phyloP scores from a whole-genome alignment of 2,113 vertebrate genomes.

The Myodes glareolus region DNA sequence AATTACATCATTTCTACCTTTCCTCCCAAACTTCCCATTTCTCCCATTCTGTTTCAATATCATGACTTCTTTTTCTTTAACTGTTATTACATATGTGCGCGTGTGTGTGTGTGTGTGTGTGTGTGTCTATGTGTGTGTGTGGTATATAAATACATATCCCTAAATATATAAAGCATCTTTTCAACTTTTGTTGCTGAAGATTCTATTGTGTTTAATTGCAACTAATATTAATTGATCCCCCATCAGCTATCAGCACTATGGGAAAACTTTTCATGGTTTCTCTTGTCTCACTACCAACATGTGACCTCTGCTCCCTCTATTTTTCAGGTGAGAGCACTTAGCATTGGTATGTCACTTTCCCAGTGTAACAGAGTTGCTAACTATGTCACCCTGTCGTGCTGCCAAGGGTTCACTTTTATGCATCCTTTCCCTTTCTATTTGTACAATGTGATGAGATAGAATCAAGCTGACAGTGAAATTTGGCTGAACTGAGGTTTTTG shows the following conservation, averaged over 20 bases:
- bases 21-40: background rate
- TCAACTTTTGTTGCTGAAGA: background rate
- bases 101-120: no score
- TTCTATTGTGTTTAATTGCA: background rate
- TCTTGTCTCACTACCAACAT: background rate
- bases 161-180: background rate
- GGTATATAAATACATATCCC: background rate
- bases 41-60: background rate
- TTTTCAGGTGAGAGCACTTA: background rate
- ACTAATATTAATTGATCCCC: background rate
- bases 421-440: background rate
- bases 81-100: background rate
- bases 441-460: background rate
- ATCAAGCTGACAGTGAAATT: background rate
- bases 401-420: rapidly evolving
- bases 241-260: background rate
- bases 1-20: background rate
- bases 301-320: background rate
- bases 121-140: background rate
- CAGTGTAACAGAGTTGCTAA: background rate
- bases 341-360: background rate
- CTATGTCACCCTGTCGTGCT: background rate
- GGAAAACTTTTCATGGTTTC: background rate
- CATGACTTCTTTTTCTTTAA: background rate
- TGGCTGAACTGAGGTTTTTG: background rate